Evolutionary conservation across 2,797 vertebrate species (phyloP).

Genomic region (Bradypodion ventrale): DNA sequence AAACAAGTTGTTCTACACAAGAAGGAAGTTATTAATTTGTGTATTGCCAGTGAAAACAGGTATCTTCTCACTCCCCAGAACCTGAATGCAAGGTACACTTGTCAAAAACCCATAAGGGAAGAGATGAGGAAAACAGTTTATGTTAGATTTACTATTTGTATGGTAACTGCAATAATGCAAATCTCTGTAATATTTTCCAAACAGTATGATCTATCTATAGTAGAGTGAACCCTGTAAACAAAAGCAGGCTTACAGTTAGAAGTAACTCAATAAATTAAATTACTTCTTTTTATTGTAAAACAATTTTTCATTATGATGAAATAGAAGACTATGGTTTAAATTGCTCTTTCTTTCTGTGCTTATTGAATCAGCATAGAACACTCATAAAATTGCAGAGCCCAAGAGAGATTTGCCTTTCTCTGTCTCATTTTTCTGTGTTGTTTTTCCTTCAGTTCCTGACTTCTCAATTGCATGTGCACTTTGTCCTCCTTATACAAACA

Average conservation of each 20-base stretch:
- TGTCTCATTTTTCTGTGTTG: neutral
- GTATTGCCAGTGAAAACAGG: neutral
- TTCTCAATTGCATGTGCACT: constrained; percentile 16
- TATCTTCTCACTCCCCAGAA: neutral
- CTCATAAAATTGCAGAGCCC: neutral
- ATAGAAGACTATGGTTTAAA: neutral
- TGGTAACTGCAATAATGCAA: neutral
- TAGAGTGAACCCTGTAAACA: too few relatives aligned
- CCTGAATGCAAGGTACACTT: too few relatives aligned
- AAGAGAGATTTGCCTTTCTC: neutral
- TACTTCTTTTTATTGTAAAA: too few relatives aligned
- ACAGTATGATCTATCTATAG: too few relatives aligned
- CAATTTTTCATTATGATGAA: neutral
- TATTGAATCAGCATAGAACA: neutral
- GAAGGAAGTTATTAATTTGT: constrained; percentile 29
- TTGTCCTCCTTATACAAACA: constrained; percentile 33
- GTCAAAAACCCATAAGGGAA: too few relatives aligned
- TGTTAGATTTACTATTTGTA: neutral
- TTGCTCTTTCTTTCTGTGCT: neutral
- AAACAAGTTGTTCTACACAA: constrained; percentile 27
- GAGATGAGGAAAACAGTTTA: neutral
- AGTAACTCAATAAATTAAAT: too few relatives aligned
- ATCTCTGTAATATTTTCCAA: too few relatives aligned
- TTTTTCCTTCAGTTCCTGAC: neutral
- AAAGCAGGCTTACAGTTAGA: too few relatives aligned